Conservation (phyloP, 2,888 invertebrate genomes). For the Mythimna vitellina region DNA sequence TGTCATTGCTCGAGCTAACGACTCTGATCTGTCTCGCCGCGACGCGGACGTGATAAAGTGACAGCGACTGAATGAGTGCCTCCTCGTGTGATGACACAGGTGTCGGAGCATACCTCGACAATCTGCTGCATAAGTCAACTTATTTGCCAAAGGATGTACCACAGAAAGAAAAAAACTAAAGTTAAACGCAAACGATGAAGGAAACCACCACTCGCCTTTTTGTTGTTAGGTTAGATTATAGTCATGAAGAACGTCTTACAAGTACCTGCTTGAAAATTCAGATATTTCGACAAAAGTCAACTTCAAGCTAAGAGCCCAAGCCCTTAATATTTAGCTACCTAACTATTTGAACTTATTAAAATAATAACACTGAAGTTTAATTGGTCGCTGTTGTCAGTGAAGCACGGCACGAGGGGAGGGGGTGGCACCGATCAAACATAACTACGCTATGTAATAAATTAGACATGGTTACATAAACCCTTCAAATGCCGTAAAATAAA, state of each 20-base stretch:
- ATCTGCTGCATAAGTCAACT: conserved; percentile 1
- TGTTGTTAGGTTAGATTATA: not conserved
- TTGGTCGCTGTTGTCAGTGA: not conserved
- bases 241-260: not conserved
- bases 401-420: not conserved
- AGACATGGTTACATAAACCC: conserved; percentile 22
- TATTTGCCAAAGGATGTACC: not conserved
- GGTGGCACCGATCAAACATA: conserved; percentile 34
- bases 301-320: conserved; percentile 1
- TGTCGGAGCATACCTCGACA: not conserved
- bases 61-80: conserved; percentile 13
- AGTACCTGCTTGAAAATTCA: not conserved
- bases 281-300: not conserved
- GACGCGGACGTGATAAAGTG: conserved; percentile 56
- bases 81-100: not conserved
- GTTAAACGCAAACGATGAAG: too few relatives aligned
- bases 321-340: not conserved
- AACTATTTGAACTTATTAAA: conserved; percentile 13
- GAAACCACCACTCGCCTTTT: too few relatives aligned
- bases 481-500: conserved; percentile 36
- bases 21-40: conserved; percentile 31
- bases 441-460: conserved; percentile 38
- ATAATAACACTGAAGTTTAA: conserved; percentile 12
- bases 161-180: too few relatives aligned
- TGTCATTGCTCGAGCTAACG: conserved; percentile 20